These are phyloP conservation scores for Cheirogaleus major DNA, from an alignment of 2,797 vertebrate genomes.

Conservation along the genomic window DNA sequence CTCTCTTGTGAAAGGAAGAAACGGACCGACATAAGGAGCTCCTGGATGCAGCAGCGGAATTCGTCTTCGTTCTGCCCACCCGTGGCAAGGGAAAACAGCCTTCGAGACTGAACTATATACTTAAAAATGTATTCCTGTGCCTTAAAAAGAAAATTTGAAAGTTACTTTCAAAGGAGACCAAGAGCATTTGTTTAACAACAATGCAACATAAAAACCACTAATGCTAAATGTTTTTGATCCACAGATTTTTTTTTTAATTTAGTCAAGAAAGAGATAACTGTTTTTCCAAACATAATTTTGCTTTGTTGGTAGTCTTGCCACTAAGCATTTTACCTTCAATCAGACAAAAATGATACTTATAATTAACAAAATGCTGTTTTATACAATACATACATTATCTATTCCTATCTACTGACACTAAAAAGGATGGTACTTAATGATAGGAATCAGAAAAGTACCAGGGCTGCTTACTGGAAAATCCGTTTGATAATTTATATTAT, in stretches of 20 bases:
- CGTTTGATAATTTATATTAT: not conserved
- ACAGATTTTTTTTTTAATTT: not conserved
- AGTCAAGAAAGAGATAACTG: not conserved
- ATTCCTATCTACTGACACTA: constrained; percentile 84
- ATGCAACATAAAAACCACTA: not conserved
- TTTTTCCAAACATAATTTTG: constrained; percentile 4
- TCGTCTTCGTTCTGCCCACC: constrained; percentile 98
- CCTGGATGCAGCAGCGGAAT: constrained; percentile 96
- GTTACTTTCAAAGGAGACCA: constrained; percentile 28
- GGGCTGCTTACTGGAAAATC: not conserved
- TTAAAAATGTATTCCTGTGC: constrained; percentile 99
- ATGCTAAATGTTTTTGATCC: not conserved
- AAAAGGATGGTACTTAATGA: not conserved
- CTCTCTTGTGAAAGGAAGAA: constrained; percentile 98
- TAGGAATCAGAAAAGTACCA: not conserved
- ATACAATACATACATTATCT: not conserved
- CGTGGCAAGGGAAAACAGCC: constrained; percentile 96
- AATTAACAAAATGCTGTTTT: not conserved
- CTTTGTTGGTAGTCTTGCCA: not conserved
- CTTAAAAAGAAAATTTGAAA: constrained; percentile 82
- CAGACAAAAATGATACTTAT: not conserved
- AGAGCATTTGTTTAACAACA: constrained; percentile 9
- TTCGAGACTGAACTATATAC: constrained; percentile 97
- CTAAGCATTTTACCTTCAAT: not conserved
- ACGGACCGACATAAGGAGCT: constrained; percentile 97